Conservation (phyloP, 1,140 invertebrate species). For the Sitodiplosis mosellana region DNA sequence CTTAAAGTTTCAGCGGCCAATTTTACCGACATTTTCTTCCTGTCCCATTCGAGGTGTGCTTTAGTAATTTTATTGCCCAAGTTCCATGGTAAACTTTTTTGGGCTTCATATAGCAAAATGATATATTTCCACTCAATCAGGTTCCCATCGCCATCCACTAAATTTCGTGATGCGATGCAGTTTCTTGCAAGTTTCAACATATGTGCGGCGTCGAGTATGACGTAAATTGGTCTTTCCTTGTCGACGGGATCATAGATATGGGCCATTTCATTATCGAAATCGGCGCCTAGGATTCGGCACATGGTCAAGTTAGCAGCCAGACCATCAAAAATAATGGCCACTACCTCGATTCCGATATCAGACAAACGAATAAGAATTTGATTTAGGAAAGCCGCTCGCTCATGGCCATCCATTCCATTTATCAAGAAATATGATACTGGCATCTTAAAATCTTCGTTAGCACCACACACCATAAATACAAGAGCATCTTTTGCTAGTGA, state of each 20-base stretch:
- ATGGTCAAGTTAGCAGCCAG: not conserved
- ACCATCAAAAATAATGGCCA: not conserved
- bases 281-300: not conserved
- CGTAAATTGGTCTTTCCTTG: not conserved
- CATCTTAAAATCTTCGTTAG: not conserved
- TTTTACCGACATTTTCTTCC: not conserved
- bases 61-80: not conserved
- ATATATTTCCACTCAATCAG: not conserved
- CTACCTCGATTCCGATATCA: not conserved
- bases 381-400: not conserved
- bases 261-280: not conserved
- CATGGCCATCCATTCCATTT: not conserved
- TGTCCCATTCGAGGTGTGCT: not conserved
- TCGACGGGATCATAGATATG: not conserved
- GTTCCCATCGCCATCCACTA: not conserved
- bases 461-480: constrained; percentile 5
- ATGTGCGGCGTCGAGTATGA: not conserved
- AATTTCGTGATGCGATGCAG: not conserved
- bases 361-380: not conserved
- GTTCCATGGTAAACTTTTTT: not conserved
- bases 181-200: not conserved
- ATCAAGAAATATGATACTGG: not conserved
- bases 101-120: not conserved
- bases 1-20: not conserved
- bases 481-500: constrained; percentile 1